Base-by-base conservation (phyloP, 2,888 invertebrate genomes). In the Brassicogethes aeneus region DNA sequence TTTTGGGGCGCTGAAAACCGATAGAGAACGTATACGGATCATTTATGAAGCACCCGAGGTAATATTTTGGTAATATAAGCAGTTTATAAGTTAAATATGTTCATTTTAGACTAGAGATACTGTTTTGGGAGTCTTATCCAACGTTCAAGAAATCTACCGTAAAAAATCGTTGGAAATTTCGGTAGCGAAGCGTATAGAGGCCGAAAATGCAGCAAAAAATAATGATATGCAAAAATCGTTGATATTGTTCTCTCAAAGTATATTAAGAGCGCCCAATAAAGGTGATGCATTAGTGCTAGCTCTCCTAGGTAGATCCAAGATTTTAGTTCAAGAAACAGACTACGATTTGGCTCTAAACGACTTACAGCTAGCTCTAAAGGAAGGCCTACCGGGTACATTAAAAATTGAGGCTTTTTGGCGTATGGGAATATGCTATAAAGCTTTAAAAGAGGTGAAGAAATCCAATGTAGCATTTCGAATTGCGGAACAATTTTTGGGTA, bases 381-480 rank as follows among this genome's bases (percentile, higher is more conserved):
- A 77, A 56, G 73, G 77, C 2, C 66, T 84, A 2, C 79, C 81
- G 0, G 73, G 72, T 1, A 73, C 72, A 43, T 71, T 74, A 65
- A 77, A 81, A 44, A 71, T 76, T 0, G 77, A 80, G 43, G 79
- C 83, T 46, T 85, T 82, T 57, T 76, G 79, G 67, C 70, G 79
- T 50, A 79, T 85, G 76, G 80, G 80, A 0, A 73, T 79, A 40
- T 82, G 83, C 45, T 83, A 84, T 55, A 68, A 69, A 72, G 78
- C 72, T 8, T 62, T 78, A 45, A 74, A 74, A 0, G 80, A 82
- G 50, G 60, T 66, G 1, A 72, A 76, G 1, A 74, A 79, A 47
- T 79, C 82, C 0, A 77, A 77, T 55, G 78, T 85, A 0, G 78
- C 83, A 0, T 70, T 79, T 34, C 76, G 76, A 50, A 65, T 85